These are phyloP conservation scores for Lutjanus campechanus DNA, from an alignment of 2,797 vertebrate species.

Conservation along the genomic window DNA sequence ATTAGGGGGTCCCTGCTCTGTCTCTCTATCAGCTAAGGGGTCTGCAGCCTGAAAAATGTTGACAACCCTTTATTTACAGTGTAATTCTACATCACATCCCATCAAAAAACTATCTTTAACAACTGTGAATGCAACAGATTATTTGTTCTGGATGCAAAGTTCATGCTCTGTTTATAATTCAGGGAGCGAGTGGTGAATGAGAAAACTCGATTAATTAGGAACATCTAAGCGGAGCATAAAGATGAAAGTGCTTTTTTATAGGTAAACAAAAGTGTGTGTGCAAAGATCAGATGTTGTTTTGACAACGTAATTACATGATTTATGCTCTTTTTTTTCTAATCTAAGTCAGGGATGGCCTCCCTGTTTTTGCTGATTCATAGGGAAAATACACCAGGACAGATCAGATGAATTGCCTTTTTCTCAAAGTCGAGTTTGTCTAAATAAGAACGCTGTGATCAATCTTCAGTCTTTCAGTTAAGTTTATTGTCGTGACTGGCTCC, in stretches of 20 bases:
- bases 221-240: constrained; percentile 61
- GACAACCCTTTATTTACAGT: neutral
- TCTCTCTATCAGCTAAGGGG: no score
- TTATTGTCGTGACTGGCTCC: constrained; percentile 83
- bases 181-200: constrained; percentile 14
- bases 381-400: constrained; percentile 78
- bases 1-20: no score
- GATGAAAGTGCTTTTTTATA: constrained; percentile 67
- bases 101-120: constrained; percentile 15
- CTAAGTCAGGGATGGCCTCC: constrained; percentile 74
- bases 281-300: constrained; percentile 80
- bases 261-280: constrained; percentile 67
- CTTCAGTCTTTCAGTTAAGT: constrained; percentile 82
- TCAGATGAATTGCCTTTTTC: constrained; percentile 86
- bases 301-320: constrained; percentile 86
- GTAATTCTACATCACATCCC: neutral
- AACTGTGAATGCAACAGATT: constrained; percentile 16
- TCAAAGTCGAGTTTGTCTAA: constrained; percentile 85
- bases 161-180: constrained; percentile 45
- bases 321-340: constrained; percentile 78
- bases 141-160: constrained; percentile 37
- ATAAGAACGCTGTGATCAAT: constrained; percentile 87
- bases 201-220: constrained; percentile 68
- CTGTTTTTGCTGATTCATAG: constrained; percentile 81
- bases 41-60: no score